phyloP scores from a whole-genome alignment of 2,888 invertebrate genomes.

The Coelinius sp. region DNA sequence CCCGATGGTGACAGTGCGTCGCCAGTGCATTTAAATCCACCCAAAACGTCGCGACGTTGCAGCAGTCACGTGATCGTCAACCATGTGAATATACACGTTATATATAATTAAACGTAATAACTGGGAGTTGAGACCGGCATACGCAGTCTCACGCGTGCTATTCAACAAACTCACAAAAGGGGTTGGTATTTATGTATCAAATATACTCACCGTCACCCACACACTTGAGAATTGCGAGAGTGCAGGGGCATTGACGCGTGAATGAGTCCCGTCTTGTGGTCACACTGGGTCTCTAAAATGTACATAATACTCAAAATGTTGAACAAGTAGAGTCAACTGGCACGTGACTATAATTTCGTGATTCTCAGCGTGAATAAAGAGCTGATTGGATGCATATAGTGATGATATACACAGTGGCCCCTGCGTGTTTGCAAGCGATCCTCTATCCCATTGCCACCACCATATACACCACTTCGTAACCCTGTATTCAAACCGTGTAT shows the following conservation, averaged over 20 bases:
- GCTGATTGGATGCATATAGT: constrained; percentile 56
- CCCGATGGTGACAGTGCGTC: constrained; percentile 3
- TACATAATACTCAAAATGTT: constrained; percentile 27
- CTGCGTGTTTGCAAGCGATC: constrained; percentile 28
- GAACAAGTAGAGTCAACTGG: constrained; percentile 28
- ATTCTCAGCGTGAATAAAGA: constrained; percentile 60
- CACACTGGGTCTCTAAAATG: constrained; percentile 17
- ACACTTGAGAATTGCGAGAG: constrained; percentile 8
- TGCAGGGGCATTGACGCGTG: constrained; percentile 33
- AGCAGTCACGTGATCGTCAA: constrained; percentile 37
- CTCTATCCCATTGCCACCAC: constrained; percentile 29
- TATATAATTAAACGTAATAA: constrained; percentile 43
- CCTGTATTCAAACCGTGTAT: constrained; percentile 8
- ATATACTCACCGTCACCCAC: neutral
- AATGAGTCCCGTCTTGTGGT: constrained; percentile 38
- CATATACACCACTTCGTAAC: constrained; percentile 19
- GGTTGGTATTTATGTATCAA: constrained; percentile 8
- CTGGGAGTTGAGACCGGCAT: constrained; percentile 31
- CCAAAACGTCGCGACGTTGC: constrained; percentile 31
- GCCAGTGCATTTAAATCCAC: neutral
- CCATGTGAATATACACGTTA: constrained; percentile 36
- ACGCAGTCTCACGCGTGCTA: constrained; percentile 36
- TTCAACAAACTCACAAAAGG: neutral
- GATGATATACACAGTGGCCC: constrained; percentile 6
- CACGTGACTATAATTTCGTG: constrained; percentile 59